Percentiles rank a stretch among this genome's conserved stretches.
These are phyloP conservation scores for Candoia aspera DNA, from an alignment of 2,113 vertebrate species.

Conservation along the genomic window DNA sequence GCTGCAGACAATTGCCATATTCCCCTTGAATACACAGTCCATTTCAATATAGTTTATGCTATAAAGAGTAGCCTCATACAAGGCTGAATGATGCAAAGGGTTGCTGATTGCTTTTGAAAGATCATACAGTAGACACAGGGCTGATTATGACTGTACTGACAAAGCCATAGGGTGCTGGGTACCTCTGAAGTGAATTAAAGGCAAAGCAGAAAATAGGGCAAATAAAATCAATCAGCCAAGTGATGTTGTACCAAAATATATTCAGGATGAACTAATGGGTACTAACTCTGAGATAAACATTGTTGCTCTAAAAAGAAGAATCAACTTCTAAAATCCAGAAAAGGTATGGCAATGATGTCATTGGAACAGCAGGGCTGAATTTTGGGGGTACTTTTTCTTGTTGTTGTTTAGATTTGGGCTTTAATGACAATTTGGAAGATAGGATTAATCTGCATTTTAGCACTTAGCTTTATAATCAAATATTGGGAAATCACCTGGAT, in stretches of 20 bases:
- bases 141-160: background rate
- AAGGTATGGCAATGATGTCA: background rate
- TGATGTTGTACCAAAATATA: background rate
- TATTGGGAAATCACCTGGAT: background rate
- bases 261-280: background rate
- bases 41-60: slow-evolving; percentile 46
- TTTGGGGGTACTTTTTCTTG: background rate
- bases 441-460: background rate
- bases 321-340: background rate
- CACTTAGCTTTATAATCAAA: background rate
- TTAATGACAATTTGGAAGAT: background rate
- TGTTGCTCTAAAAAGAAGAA: background rate
- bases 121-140: slow-evolving; percentile 21
- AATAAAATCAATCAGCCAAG: slow-evolving; percentile 21
- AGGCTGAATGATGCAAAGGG: slow-evolving; percentile 31
- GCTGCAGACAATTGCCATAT: slow-evolving; percentile 45
- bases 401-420: background rate
- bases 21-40: slow-evolving; percentile 21
- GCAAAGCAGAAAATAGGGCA: slow-evolving; percentile 46
- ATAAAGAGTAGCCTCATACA: slow-evolving; percentile 53
- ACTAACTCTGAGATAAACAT: background rate
- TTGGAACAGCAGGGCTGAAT: background rate
- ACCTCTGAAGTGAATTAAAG: slow-evolving; percentile 15
- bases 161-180: slow-evolving; percentile 1
- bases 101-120: slow-evolving; percentile 38